Base-by-base conservation (phyloP, 1,140 invertebrate genomes). In the Atta texana region DNA sequence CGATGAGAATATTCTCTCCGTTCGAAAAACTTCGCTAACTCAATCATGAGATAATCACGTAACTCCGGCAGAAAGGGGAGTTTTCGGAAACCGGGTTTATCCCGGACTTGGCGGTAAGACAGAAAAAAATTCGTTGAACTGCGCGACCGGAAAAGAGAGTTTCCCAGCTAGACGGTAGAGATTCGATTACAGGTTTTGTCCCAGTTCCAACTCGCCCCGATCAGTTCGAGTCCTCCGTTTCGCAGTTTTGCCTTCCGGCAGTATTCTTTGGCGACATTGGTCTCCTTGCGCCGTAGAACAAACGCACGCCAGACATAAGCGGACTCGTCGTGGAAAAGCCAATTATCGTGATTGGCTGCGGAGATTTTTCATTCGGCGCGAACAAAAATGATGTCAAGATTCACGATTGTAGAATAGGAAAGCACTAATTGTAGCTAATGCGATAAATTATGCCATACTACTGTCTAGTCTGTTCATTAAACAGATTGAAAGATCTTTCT, bases 171-270 rank as follows among this genome's bases (percentile, higher is more conserved):
- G 85, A 85, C 59, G 75, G 34, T 21, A 69, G 75, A 69, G 76
- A 86, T 80, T 86, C 76, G 85, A 86, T 86, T 80, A 86, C 64
- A 69, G 75, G 78, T 86, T 86, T 86, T 81, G 76, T 86, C 8
- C 51, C 21, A 39, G n/a, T 77, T 21, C 74, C 18, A 31, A 39
- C 14, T 39, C 28, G 49, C 28, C 14, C 55, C 39, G 55, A 82
- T 39, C 21, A 14, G 66, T 69, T 69, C 34, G 34, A 3, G 59
- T 64, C 5, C 59, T 80, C 49, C 34, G 49, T 5, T 34, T 55
- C 61, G 51, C 66, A 81, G 39, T 75, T 72, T 24, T n/a, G 18
- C 69, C 63, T 61, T 49, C 24, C 55, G 68, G 69, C 69, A 28
- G 16, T 10, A 74, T 74, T 14, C 28, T 18, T 44, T 3, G 39